Percentiles rank a stretch among this genome's conserved stretches.
phyloP scores from a whole-genome alignment of 1,140 invertebrate species.

The Drosophila trapezifrons region DNA sequence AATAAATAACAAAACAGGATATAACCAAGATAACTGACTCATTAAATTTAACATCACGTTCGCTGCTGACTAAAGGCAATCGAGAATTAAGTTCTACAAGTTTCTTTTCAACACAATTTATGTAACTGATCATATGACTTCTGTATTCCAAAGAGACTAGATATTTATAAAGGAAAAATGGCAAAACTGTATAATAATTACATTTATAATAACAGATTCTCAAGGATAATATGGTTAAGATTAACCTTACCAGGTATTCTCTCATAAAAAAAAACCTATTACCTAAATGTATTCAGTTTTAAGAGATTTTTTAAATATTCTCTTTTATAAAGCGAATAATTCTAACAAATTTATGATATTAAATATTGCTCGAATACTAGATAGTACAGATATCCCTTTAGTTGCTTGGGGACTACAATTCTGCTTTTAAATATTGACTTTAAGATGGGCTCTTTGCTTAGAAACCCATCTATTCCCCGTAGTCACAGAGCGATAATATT shows the following conservation, averaged over 20 bases:
- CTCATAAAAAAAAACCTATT: background rate
- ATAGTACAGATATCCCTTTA: background rate
- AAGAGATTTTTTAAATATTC: background rate
- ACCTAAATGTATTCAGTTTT: background rate
- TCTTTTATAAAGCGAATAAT: background rate
- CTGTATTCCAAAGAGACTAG: background rate
- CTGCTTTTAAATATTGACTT: background rate
- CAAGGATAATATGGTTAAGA: background rate
- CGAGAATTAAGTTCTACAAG: background rate
- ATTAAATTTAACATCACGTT: conserved; percentile 21
- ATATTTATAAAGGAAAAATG: background rate
- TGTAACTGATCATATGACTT: background rate
- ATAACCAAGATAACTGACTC: background rate
- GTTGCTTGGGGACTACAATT: no score
- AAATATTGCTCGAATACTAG: background rate
- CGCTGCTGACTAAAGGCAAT: background rate
- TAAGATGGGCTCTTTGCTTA: no score
- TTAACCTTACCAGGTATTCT: background rate
- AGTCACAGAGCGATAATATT: no score
- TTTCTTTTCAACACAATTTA: background rate
- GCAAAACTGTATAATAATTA: background rate
- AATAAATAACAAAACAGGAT: conserved; percentile 22
- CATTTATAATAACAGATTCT: no score
- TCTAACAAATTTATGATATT: background rate
- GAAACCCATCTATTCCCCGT: no score